A percentile compares a stretch with the other conserved stretches of the same genome.
These are phyloP conservation scores for Chlamydotis undulata DNA, from an alignment of 2,113 vertebrate genomes.

Conservation along the genomic window DNA sequence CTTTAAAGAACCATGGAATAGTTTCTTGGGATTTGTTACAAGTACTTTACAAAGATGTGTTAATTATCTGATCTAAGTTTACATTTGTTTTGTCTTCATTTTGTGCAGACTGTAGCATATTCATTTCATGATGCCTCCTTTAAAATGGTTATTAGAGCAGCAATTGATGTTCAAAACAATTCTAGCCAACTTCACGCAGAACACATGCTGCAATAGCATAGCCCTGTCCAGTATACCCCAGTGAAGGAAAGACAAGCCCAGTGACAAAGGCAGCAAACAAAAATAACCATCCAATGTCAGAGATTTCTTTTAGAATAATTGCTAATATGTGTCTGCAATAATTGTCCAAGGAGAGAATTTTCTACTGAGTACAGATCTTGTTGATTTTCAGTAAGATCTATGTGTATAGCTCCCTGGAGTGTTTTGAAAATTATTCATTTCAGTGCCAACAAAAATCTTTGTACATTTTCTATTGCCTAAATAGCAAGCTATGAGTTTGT, in stretches of 20 bases:
- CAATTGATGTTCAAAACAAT: background rate
- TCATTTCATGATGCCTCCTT: background rate
- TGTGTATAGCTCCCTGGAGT: background rate
- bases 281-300: background rate
- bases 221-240: background rate
- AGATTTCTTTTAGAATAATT: background rate
- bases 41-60: background rate
- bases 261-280: background rate
- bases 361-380: background rate
- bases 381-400: background rate
- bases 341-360: background rate
- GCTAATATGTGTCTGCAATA: background rate
- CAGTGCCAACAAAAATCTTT: background rate
- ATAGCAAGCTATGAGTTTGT: background rate
- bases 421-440: background rate
- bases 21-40: constrained; percentile 14
- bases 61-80: constrained; percentile 41
- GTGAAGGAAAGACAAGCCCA: background rate
- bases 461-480: background rate
- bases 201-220: accelerated
- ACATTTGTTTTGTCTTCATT: constrained; percentile 7
- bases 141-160: background rate
- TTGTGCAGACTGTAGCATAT: background rate
- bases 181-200: background rate
- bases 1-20: background rate